Evolutionary conservation across 2,797 vertebrate species (phyloP).

Genomic region (Champsocephalus gunnari): DNA sequence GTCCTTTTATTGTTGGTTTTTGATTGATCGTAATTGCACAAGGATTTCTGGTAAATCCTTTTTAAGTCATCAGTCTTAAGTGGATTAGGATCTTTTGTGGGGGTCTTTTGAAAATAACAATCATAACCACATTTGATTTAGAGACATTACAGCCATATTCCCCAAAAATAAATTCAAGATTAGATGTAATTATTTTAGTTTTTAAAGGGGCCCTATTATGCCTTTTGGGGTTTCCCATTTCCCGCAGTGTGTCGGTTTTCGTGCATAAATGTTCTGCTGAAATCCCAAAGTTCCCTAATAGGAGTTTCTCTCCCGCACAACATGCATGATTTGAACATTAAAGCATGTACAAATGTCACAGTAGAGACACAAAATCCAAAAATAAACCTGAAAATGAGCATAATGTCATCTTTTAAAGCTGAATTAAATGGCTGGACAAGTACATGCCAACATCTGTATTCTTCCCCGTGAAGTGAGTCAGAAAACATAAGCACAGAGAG

Average conservation of each 20-base stretch:
- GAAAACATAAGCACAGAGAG: not conserved
- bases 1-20: not conserved
- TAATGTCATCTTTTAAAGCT: not conserved
- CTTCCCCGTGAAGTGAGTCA: not conserved
- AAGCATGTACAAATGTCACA: too few relatives aligned
- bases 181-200: not conserved
- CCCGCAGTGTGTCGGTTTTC: too few relatives aligned
- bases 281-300: too few relatives aligned
- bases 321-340: too few relatives aligned
- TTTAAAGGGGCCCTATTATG: too few relatives aligned
- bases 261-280: too few relatives aligned
- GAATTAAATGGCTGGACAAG: not conserved
- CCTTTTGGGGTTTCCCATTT: too few relatives aligned
- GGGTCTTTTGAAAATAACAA: not conserved
- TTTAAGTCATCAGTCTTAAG: slow-evolving; percentile 3
- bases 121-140: not conserved
- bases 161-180: not conserved
- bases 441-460: slow-evolving; percentile 4
- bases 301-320: too few relatives aligned
- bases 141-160: not conserved
- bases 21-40: not conserved
- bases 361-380: too few relatives aligned
- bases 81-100: slow-evolving; percentile 6
- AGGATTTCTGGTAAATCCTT: slow-evolving; percentile 9
- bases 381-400: too few relatives aligned